Base-by-base conservation (phyloP, 2,113 vertebrate species). In the Climacteris rufus region DNA sequence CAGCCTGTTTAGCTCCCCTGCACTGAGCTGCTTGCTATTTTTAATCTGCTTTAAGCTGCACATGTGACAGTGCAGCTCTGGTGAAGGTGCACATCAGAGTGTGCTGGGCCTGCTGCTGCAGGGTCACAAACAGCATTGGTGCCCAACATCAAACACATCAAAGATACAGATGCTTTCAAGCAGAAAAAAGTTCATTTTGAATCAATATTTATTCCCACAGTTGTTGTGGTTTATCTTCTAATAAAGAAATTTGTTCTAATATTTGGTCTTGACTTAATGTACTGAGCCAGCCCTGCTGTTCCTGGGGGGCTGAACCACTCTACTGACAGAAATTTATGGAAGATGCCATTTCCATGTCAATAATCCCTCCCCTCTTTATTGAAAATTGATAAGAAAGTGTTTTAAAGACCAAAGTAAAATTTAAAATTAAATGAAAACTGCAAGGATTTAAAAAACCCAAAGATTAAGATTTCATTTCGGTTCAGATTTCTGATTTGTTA, bases 31-130 rank as follows among this genome's bases (percentile, higher is more conserved):
- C 18, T 7, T 82, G 23, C 92, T 93, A 90, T 94, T 96, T 97
- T 93, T 94, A 88, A 76, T 19, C 93, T 70, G 54, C 93, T 90
- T 65, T 90, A 59, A 90, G 90, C 89, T 86, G 90, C 86, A 33
- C 80, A 65, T 24, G 96, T 83, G 86, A 30, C 87, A 63, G 17
- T 20, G n/a, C n/a, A n/a, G 42, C 85, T 83, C 70, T 59, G 72
- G n/a, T 30, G 35, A 25, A 85, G 88, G 84, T 82, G 25, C 69
- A 37, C 33, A 1, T 28, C 74, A 30, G 11, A 24, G n/a, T 10
- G 42, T 61, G 74, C 65, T 31, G 59, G 40, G 40, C 83, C 30
- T 54, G 4, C 3, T 52, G 93, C 71, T 60, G 14, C 80, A 28
- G 76, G 52, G 33, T 30, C 39, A 6, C 45, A 54, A 20, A 22